Conservation (phyloP, 2,888 invertebrate genomes). For the Volucella zonaria region DNA sequence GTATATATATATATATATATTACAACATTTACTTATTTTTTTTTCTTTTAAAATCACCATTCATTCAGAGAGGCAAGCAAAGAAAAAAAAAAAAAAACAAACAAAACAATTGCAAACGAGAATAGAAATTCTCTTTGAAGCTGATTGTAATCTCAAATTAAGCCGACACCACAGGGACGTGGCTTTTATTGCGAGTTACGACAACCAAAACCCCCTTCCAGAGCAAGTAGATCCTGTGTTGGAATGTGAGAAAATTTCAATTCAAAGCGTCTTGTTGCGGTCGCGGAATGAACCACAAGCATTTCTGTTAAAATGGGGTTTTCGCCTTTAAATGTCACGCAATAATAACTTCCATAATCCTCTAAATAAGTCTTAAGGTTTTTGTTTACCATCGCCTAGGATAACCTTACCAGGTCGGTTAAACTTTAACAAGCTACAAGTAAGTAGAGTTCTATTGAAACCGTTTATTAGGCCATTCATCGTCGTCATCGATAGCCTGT, state of each 20-base stretch:
- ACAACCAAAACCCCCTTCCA: neutral
- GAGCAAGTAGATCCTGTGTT: neutral
- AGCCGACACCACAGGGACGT: slow-evolving; percentile 16
- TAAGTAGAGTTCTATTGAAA: too few species aligned
- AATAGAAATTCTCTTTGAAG: slow-evolving; percentile 37
- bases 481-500: too few species aligned
- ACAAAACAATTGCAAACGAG: slow-evolving; percentile 17
- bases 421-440: too few species aligned
- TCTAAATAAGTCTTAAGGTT: slow-evolving; percentile 1
- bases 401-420: too few species aligned
- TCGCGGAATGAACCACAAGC: slow-evolving; percentile 3
- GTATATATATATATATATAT: too few species aligned
- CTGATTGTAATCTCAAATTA: slow-evolving; percentile 42
- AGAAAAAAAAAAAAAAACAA: slow-evolving; percentile 1
- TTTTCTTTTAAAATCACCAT: slow-evolving; percentile 9
- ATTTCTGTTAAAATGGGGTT: slow-evolving; percentile 22
- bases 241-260: slow-evolving; percentile 23
- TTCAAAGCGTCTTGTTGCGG: slow-evolving; percentile 9
- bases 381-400: neutral
- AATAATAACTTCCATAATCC: slow-evolving; percentile 25
- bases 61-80: neutral
- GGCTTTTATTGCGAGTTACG: slow-evolving; percentile 19
- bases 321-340: slow-evolving; percentile 37
- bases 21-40: too few species aligned
- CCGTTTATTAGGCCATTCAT: too few species aligned